Evolutionary conservation across 2,797 vertebrate genomes (phyloP), one percentile per base, ranked within the genome.

Genomic region (Lemur catta): DNA sequence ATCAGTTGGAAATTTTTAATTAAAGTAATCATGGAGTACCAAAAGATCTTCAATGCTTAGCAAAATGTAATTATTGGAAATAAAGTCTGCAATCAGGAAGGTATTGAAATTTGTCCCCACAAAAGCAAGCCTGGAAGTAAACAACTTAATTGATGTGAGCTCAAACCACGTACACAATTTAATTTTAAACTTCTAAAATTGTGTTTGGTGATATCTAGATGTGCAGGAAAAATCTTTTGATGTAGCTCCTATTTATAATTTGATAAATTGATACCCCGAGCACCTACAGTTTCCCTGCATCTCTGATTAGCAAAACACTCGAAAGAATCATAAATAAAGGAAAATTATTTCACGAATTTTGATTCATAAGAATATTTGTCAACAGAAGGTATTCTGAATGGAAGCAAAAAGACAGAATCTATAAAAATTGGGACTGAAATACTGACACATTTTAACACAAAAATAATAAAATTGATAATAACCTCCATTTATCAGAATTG

Each of bases 11-110:
- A 95, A 89, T 71, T 94, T 94, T 95, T 97, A 78, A 95, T 97
- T 85, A 88, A 95, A 71, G 89, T 92, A 94, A 97, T 97, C 94
- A 96, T n/a, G 22, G 67, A 65, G 22, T 28, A 50, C 72, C 18
- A 72, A 76, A 84, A 92, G 76, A 84, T 79, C 76, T 43, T 79
- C 52, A 63, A 61, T 3, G 3, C 80, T 84, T 57, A 52, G 91
- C 80, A 82, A 86, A 94, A 86, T 48, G 85, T 84, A 94, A 52
- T 96, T 94, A 97, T 74, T 92, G 90, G 71, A 91, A 94, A 94
- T 91, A 93, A 95, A 95, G n/a, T 52, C 81, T 92, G 94, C 61
- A 93, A 96, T 96, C 97, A 97, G 50, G 84, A 84, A 95, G 81
- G 78, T 55, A 89, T 80, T 89, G 89, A 93, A 95, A 96, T 96